Percentiles rank a stretch among this genome's conserved stretches.
Conservation (phyloP, 2,888 invertebrate species). For the Stenurella melanura region DNA sequence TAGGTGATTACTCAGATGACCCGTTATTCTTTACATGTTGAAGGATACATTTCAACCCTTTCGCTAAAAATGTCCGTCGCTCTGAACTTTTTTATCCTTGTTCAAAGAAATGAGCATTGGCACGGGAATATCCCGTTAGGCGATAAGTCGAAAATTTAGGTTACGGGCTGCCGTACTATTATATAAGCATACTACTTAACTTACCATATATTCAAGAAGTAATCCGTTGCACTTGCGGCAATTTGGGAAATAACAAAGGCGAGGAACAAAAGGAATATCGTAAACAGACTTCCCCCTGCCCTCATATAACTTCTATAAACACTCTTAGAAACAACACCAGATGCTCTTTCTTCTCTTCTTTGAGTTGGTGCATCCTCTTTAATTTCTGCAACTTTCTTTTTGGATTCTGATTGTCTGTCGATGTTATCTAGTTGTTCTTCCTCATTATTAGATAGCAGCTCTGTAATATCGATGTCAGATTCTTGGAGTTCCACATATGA, state of each 20-base stretch:
- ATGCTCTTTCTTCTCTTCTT: constrained; percentile 77
- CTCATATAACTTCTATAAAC: constrained; percentile 82
- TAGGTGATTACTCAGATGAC: too few relatives aligned
- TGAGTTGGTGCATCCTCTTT: constrained; percentile 63
- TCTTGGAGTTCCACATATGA: constrained; percentile 82
- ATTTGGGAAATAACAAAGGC: constrained; percentile 51
- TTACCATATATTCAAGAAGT: constrained; percentile 86
- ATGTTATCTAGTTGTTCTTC: constrained; percentile 32
- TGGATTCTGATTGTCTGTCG: constrained; percentile 18
- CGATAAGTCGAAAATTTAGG: too few relatives aligned
- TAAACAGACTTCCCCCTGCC: constrained; percentile 80
- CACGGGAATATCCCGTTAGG: too few relatives aligned
- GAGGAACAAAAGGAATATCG: constrained; percentile 74
- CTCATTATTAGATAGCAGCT: constrained; percentile 60
- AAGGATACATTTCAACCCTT: too few relatives aligned
- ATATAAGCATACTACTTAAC: constrained; percentile 42
- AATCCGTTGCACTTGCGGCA: constrained; percentile 85
- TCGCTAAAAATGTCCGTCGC: too few relatives aligned
- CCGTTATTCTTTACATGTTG: too few relatives aligned
- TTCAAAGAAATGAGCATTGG: too few relatives aligned
- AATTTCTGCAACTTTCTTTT: constrained; percentile 45
- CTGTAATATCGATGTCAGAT: constrained; percentile 83
- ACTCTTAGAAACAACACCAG: constrained; percentile 74
- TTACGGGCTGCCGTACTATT: too few relatives aligned
- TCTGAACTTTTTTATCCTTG: too few relatives aligned